phyloP scores from a whole-genome alignment of 2,888 invertebrate genomes.

The Tenthredo distinguenda region DNA sequence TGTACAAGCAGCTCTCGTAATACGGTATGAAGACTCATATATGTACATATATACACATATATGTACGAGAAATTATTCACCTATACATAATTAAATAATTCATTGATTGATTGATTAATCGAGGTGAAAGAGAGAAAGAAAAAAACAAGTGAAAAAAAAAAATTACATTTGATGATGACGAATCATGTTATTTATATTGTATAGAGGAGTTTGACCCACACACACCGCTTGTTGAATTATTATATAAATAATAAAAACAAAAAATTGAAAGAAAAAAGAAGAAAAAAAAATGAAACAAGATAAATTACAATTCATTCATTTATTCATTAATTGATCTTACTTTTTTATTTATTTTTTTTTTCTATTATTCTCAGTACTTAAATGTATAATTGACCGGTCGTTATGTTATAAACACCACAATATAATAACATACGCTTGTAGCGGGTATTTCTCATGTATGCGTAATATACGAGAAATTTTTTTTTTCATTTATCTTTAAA shows the following conservation, averaged over 20 bases:
- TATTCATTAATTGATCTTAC: constrained; percentile 35
- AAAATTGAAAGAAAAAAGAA: background rate
- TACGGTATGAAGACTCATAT: background rate
- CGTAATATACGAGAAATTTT: background rate
- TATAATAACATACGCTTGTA: background rate
- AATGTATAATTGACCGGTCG: background rate
- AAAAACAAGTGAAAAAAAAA: constrained; percentile 35
- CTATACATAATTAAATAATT: background rate
- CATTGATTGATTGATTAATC: background rate
- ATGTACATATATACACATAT: background rate
- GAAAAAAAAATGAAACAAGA: constrained; percentile 58
- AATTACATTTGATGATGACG: background rate
- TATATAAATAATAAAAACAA: constrained; percentile 48
- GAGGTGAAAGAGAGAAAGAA: background rate
- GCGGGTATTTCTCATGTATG: background rate
- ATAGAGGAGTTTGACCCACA: constrained; percentile 52
- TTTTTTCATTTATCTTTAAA: background rate
- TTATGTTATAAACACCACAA: background rate
- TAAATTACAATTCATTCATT: constrained; percentile 60
- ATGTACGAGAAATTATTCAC: background rate
- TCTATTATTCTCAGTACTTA: background rate
- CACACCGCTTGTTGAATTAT: constrained; percentile 58
- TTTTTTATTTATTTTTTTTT: background rate
- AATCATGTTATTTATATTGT: constrained; percentile 38
- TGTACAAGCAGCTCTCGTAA: background rate